These are phyloP conservation scores for Papilio helenus DNA, from an alignment of 1,140 invertebrate genomes.

Conservation along the genomic window DNA sequence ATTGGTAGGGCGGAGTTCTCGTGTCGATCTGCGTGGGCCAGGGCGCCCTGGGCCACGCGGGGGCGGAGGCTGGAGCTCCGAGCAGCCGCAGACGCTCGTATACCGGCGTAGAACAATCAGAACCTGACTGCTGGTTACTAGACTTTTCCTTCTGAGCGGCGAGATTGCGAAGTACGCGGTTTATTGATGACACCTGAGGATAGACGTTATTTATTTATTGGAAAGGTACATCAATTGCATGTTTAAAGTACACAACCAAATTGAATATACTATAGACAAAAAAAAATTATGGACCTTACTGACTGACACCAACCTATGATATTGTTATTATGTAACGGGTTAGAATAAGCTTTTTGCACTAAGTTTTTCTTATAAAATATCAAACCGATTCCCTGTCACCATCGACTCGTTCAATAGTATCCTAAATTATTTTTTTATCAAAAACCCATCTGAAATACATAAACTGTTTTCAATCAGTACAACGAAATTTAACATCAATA, in stretches of 20 bases:
- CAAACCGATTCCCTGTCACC: slow-evolving; percentile 51
- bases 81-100: slow-evolving; percentile 73
- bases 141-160: slow-evolving; percentile 94
- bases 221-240: neutral
- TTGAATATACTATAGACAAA: no score
- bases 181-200: slow-evolving; percentile 97
- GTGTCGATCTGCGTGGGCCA: slow-evolving; percentile 74
- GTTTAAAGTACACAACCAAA: no score
- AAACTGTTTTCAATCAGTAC: slow-evolving; percentile 25
- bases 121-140: slow-evolving; percentile 66
- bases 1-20: slow-evolving; percentile 72
- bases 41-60: slow-evolving; percentile 70
- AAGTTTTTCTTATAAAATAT: no score
- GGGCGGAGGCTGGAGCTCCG: slow-evolving; percentile 85
- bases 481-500: slow-evolving; percentile 24
- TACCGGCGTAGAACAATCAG: slow-evolving; percentile 70
- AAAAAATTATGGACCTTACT: no score
- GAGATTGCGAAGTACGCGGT: slow-evolving; percentile 97
- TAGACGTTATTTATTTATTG: neutral
- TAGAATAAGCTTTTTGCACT: no score
- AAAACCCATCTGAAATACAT: slow-evolving; percentile 21
- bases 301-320: no score
- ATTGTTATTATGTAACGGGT: no score
- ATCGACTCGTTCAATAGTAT: slow-evolving; percentile 65
- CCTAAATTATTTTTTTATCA: slow-evolving; percentile 45